Evolutionary conservation across 1,140 invertebrate genomes (phyloP).

Genomic region (Drosophila baimaii): DNA sequence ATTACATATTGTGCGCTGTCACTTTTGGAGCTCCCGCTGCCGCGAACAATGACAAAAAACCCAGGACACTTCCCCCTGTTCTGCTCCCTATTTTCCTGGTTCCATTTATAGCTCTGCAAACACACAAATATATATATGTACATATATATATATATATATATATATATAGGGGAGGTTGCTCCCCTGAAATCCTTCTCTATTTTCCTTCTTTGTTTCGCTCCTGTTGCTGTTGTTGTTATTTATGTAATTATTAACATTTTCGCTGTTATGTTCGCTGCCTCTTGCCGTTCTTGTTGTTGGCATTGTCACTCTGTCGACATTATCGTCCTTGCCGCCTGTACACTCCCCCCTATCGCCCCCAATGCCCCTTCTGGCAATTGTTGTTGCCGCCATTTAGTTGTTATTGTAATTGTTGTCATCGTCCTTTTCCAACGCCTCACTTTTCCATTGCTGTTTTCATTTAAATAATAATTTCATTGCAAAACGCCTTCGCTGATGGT

Average conservation of each 20-base stretch:
- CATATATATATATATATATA: slow-evolving; percentile 1
- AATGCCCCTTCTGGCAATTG: not conserved
- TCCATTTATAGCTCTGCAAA: slow-evolving; percentile 61
- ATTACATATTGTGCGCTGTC: slow-evolving; percentile 82
- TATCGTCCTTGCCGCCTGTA: slow-evolving; percentile 40
- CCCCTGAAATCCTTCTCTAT: slow-evolving; percentile 4
- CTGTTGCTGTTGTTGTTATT: slow-evolving; percentile 72
- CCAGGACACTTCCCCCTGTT: slow-evolving; percentile 35
- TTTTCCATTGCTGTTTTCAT: slow-evolving; percentile 74
- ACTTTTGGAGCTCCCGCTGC: slow-evolving; percentile 71
- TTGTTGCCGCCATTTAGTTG: slow-evolving; percentile 40
- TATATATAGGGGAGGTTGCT: slow-evolving; percentile 8
- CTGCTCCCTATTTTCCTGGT: slow-evolving; percentile 37
- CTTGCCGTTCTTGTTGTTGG: slow-evolving; percentile 31
- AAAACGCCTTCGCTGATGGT: slow-evolving; percentile 62
- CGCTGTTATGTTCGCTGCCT: slow-evolving; percentile 51
- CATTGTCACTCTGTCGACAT: slow-evolving; percentile 41
- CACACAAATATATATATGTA: not conserved
- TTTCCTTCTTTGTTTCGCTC: slow-evolving; percentile 43
- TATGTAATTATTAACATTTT: slow-evolving; percentile 83
- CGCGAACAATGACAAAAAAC: slow-evolving; percentile 61
- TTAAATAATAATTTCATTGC: slow-evolving; percentile 83
- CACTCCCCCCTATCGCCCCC: not conserved
- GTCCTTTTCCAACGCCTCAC: slow-evolving; percentile 40
- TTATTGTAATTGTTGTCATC: slow-evolving; percentile 63